These are phyloP conservation scores for Verasper variegatus DNA, from an alignment of 2,113 vertebrate genomes.

Conservation along the genomic window DNA sequence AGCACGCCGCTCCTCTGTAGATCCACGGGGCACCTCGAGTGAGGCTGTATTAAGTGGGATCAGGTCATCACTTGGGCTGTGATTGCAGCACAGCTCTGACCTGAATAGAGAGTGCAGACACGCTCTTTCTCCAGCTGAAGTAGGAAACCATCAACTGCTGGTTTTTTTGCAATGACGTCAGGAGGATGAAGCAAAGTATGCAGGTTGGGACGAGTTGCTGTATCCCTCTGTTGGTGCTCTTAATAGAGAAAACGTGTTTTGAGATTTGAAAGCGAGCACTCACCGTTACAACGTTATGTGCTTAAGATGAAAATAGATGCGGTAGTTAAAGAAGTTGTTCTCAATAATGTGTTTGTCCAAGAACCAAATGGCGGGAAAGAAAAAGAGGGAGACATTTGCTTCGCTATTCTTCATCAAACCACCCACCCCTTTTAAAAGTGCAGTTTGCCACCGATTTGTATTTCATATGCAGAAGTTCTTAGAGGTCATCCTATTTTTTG, in stretches of 20 bases:
- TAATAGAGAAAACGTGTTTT: background rate
- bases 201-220: background rate
- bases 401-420: background rate
- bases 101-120: constrained; percentile 54
- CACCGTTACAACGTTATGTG: background rate
- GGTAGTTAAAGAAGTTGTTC: background rate
- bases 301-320: background rate
- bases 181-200: background rate
- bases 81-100: constrained; percentile 61
- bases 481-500: background rate
- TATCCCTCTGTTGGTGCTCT: background rate
- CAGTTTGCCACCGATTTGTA: background rate
- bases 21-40: constrained; percentile 59
- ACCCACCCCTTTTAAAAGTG: background rate
- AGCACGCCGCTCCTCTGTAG: constrained; percentile 51
- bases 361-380: background rate
- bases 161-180: constrained; percentile 1
- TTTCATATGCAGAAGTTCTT: background rate
- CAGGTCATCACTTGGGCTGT: constrained; percentile 63
- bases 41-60: constrained; percentile 67
- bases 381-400: background rate
- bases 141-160: constrained; percentile 1
- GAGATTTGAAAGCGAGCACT: background rate
- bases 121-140: constrained; percentile 33
- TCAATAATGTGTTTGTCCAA: background rate